These are phyloP conservation scores for Crocidura indochinensis DNA, from an alignment of 2,797 vertebrate species.

Conservation along the genomic window DNA sequence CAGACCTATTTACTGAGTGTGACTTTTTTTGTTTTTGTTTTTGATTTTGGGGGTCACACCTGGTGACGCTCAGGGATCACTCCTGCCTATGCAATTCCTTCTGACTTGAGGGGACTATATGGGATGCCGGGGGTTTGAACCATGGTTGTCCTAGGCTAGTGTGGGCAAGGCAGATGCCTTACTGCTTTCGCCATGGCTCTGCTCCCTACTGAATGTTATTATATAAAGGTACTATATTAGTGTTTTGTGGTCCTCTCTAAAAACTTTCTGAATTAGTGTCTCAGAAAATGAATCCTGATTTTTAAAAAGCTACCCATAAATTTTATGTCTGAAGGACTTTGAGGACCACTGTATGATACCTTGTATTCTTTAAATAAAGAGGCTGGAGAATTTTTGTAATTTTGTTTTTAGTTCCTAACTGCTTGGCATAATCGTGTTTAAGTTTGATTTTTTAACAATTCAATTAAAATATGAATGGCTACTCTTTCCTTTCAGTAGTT, in stretches of 20 bases:
- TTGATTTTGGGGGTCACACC: too few relatives aligned
- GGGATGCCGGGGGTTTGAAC: too few relatives aligned
- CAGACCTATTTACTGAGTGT: neutral
- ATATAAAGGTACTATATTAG: neutral
- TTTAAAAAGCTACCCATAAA: neutral
- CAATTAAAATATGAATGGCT: slow-evolving; percentile 12
- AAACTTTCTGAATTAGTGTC: neutral
- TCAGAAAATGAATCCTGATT: neutral
- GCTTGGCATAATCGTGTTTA: neutral
- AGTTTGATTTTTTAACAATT: neutral
- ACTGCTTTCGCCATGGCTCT: too few relatives aligned
- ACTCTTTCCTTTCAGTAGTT: neutral
- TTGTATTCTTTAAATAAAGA: slow-evolving; percentile 22
- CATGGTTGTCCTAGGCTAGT: too few relatives aligned
- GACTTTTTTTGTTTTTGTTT: neutral
- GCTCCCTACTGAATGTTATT: neutral
- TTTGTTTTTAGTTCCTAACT: slow-evolving; percentile 24
- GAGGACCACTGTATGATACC: neutral
- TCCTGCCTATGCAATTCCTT: too few relatives aligned
- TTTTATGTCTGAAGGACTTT: neutral
- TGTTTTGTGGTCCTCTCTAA: neutral
- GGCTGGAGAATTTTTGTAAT: neutral
- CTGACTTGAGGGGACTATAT: too few relatives aligned
- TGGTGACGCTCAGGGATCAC: too few relatives aligned
- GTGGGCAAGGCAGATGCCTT: too few relatives aligned